Base-by-base conservation (phyloP, 2,888 invertebrate genomes). In the Tillus elongatus region DNA sequence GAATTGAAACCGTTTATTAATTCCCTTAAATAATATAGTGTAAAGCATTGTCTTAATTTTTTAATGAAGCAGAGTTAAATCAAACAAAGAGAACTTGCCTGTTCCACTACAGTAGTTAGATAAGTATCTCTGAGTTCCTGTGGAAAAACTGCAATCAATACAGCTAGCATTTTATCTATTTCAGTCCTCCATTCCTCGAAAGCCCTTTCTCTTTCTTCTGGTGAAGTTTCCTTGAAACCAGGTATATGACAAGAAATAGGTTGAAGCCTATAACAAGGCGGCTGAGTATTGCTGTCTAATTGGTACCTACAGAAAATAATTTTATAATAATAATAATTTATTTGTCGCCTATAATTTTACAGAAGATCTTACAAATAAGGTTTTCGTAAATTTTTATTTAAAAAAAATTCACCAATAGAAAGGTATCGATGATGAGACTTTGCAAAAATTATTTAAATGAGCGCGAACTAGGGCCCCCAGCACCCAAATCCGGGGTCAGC, bases 81-180 rank as follows among this genome's bases (percentile, higher is more conserved):
- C 26, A 16, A 4, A 39, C 9, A 35, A n/a, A n/a, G n/a, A n/a
- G n/a, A n/a, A 30, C 15, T 45, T 49, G 77, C 79, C 73, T 85
- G 85, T 63, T 86, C 86, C 3, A 85, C 78, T 0, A 84, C 82
- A 3, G 85, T 85, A 3, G 84, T 82, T 45, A 86, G 72, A 63
- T 86, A 86, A 0, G 83, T 83, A 53, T 86, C 84, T 50, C 82
- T 74, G 13, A 85, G 74, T 58, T 85, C 85, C 54, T 79, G 78
- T 8, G 82, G 77, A 59, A 85, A 73, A 0, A 82, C 77, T 19
- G 76, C 73, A 26, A 84, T 73, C 40, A 87, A 71, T 13, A 80
- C 77, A 41, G 72, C 73, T 2, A 87, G 68, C 42, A 85, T 75
- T 54, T 71, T 68, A 42, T 74, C 73, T 4, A 77, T 70, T 54